Evolutionary conservation across 2,888 invertebrate genomes (phyloP), one percentile per base, ranked within the genome.

Genomic region (Polietes domitor): DNA sequence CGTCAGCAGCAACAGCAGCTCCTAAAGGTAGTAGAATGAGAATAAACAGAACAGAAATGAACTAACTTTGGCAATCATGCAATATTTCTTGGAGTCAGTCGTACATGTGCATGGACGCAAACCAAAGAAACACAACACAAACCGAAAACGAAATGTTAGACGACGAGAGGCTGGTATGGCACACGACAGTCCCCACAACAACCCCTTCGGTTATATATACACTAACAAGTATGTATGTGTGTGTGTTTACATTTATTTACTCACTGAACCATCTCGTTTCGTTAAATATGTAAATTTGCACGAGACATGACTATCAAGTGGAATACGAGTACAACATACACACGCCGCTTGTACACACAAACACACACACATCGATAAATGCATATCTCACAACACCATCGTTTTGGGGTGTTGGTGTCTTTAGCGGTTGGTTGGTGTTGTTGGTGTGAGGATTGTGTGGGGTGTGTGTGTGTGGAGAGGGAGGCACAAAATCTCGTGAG

Each of bases 291-390:
- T 53, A 73, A 77, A 70, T 71, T 68, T 78, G 65, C 61, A 76
- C 81, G 76, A 81, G 84, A 81, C 84, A 75, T 81, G 81, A 84
- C 68, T 84, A 65, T 37, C 28, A 80, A 77, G 37, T 76, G 41
- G n/a, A 43, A 61, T 61, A 58, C 32, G 12, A 28, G 55, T 17
- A 53, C 43, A 43, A 17, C 41, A 41, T 12, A 5, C 41, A 12
- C 41, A 2, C 6, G 6, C 12, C 41, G 12, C 2, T 41, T n/a
- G n/a, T n/a, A n/a, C n/a, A n/a, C 12, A 5, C 15, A n/a, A 47
- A 47, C 47, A 47, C 47, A n/a, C n/a, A 47, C n/a, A 47, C 47
- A 47, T 37, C 12, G 47, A n/a, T n/a, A 5, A 5, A 32, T 65
- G 41, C 41, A 65, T n/a, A 47, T 37, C 32, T 17, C 28, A 26